Evolutionary conservation across 2,888 invertebrate species (phyloP).

Genomic region (Drosophila paramelanica): DNA sequence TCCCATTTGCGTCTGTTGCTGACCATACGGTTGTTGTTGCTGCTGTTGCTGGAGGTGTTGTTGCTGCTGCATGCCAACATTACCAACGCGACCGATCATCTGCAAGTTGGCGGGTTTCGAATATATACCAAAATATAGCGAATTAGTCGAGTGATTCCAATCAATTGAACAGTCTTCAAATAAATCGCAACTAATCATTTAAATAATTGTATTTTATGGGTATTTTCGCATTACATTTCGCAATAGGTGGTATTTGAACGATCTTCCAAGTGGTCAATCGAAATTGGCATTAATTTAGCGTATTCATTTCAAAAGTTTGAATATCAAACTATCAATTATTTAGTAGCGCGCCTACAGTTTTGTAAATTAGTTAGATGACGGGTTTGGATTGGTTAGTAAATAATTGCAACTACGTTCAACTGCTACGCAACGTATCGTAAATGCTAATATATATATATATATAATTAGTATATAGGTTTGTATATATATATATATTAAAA

Average conservation of each 20-base stretch:
- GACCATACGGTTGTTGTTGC: conserved; percentile 83
- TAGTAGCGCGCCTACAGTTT: conserved; percentile 23
- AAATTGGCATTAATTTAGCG: conserved; percentile 51
- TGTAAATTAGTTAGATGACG: conserved; percentile 42
- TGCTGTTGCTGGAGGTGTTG: conserved; percentile 84
- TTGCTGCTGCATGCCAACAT: conserved; percentile 84
- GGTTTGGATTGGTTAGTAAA: conserved; percentile 58
- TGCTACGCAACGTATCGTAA: conserved; percentile 35
- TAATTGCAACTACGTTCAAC: conserved; percentile 58
- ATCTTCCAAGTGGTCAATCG: conserved; percentile 31
- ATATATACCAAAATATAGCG: conserved; percentile 52
- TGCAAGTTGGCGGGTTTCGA: conserved; percentile 74
- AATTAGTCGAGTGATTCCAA: conserved; percentile 59
- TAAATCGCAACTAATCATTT: conserved; percentile 69
- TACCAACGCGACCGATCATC: conserved; percentile 86
- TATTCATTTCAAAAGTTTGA: conserved; percentile 23
- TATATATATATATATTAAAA: conserved; percentile 3
- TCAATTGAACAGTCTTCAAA: conserved; percentile 35
- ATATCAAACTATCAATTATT: conserved; percentile 38
- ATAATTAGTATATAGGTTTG: conserved; percentile 12
- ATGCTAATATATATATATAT: conserved; percentile 20
- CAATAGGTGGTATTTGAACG: conserved; percentile 21
- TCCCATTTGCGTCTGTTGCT: conserved; percentile 79
- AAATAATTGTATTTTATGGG: conserved; percentile 63
- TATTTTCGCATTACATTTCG: conserved; percentile 18